These are phyloP conservation scores for Anthoscopus minutus DNA, from an alignment of 2,113 vertebrate species.

Conservation along the genomic window DNA sequence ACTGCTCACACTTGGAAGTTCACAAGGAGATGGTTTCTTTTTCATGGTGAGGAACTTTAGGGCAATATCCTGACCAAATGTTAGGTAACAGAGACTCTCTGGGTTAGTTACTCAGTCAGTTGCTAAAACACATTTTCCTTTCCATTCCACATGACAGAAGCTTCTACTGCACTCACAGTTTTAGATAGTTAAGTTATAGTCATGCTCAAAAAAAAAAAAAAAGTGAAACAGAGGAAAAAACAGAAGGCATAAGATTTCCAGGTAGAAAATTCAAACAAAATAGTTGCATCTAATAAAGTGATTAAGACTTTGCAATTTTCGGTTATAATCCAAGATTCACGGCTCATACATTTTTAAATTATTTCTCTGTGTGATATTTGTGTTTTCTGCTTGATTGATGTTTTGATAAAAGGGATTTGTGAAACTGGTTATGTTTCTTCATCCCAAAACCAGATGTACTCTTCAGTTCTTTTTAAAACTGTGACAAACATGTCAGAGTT, in stretches of 20 bases:
- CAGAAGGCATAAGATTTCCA: not conserved
- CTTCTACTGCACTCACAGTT: not conserved
- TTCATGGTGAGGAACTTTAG: not conserved
- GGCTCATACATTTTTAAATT: not conserved
- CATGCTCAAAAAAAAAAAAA: not conserved
- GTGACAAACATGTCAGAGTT: not conserved
- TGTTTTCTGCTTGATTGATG: not conserved
- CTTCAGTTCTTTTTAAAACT: not conserved
- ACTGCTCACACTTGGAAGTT: not conserved
- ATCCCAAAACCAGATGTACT: accelerated
- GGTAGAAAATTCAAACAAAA: not conserved
- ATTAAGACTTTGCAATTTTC: not conserved
- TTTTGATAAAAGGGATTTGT: not conserved
- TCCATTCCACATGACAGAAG: not conserved
- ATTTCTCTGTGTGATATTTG: not conserved
- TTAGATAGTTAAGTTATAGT: not conserved
- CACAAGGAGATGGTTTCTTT: not conserved
- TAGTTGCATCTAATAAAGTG: not conserved
- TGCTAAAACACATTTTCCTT: not conserved
- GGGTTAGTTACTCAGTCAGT: not conserved
- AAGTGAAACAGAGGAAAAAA: not conserved
- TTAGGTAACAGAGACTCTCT: not conserved
- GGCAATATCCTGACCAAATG: not conserved
- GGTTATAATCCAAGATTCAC: not conserved
- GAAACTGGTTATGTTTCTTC: not conserved